phyloP scores from a whole-genome alignment of 2,113 vertebrate species.

The Paratilapia polleni region DNA sequence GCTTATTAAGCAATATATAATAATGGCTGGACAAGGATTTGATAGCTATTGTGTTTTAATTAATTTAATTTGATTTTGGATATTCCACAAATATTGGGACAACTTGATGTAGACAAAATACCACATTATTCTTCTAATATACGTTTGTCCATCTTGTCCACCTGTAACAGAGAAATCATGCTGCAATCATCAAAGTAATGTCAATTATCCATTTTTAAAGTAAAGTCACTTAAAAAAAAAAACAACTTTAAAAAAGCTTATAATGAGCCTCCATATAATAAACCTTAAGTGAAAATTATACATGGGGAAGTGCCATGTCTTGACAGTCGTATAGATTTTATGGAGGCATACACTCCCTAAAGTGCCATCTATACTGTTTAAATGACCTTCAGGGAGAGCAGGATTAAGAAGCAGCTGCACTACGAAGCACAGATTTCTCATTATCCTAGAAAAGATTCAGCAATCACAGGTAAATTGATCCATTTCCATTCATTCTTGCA shows the following conservation, averaged over 20 bases:
- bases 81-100: neutral
- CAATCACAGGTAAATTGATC: neutral
- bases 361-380: neutral
- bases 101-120: no score
- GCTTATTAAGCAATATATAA: rapidly evolving
- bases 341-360: neutral
- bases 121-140: neutral
- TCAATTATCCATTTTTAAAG: neutral
- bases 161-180: neutral
- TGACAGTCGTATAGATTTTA: neutral
- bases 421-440: neutral
- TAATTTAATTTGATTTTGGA: rapidly evolving
- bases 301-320: neutral
- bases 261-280: neutral
- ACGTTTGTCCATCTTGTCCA: neutral
- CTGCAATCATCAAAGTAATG: neutral
- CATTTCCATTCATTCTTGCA: neutral
- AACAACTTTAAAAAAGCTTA: neutral
- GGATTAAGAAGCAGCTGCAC: neutral
- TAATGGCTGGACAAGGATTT: neutral
- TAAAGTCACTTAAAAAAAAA: neutral
- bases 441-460: neutral
- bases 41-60: neutral
- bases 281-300: neutral
- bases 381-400: neutral